Percentiles rank a stretch among this genome's conserved stretches.
phyloP scores from a whole-genome alignment of 2,888 invertebrate species.

The Papilio protenor region DNA sequence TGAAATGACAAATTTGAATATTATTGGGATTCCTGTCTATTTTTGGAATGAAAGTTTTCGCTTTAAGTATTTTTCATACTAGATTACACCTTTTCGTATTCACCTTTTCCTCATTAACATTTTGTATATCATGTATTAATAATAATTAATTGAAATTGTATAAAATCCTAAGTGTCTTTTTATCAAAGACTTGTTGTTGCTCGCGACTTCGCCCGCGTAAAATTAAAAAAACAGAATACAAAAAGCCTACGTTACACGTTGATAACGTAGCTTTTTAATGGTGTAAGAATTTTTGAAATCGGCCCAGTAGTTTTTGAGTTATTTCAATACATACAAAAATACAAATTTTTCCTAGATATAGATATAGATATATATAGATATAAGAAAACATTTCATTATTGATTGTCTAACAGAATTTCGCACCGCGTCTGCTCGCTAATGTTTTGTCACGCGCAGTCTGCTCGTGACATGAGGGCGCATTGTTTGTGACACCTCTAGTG shows the following conservation, averaged over 20 bases:
- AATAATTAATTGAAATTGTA: not conserved
- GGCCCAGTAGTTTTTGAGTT: too few relatives aligned
- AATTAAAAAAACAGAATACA: too few relatives aligned
- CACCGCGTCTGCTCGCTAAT: slow-evolving; percentile 43
- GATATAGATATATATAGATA: not conserved
- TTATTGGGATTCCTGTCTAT: slow-evolving; percentile 7
- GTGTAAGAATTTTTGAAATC: too few relatives aligned
- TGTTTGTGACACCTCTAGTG: slow-evolving; percentile 42
- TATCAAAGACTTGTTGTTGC: too few relatives aligned
- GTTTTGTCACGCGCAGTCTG: slow-evolving; percentile 53
- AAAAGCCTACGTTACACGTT: too few relatives aligned
- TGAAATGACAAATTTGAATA: slow-evolving; percentile 30
- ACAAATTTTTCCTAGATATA: not conserved
- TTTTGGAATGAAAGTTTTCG: not conserved
- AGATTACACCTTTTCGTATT: not conserved
- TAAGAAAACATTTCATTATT: slow-evolving; percentile 19
- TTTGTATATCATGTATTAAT: not conserved
- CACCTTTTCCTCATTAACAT: too few relatives aligned
- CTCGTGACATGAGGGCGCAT: slow-evolving; percentile 51
- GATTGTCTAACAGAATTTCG: slow-evolving; percentile 50
- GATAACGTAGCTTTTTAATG: too few relatives aligned
- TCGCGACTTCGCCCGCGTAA: too few relatives aligned
- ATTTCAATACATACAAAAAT: too few relatives aligned
- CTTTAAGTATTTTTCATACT: not conserved
- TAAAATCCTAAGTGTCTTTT: too few relatives aligned